Evolutionary conservation across 1,140 invertebrate genomes (phyloP), one percentile per base, ranked within the genome.

Genomic region (Notospermus geniculatus): DNA sequence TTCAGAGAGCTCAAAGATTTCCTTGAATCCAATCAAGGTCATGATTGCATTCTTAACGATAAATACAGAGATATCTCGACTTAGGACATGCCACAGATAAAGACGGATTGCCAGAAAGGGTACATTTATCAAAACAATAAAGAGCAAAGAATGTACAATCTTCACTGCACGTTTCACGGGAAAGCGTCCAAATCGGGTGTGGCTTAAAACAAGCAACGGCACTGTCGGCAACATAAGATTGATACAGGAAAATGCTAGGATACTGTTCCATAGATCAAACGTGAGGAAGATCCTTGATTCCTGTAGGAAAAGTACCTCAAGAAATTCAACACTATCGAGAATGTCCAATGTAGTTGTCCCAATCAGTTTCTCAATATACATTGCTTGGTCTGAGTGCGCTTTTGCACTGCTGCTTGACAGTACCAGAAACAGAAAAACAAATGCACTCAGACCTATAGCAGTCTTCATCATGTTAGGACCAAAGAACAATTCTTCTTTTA

Each of bases 201-300:
- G 72, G 63, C 82, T 84, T n/a, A 87, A 71, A 59, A 83, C 81
- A 63, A 86, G 82, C 7, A 87, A 68, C 9, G 84, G 80, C n/a
- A 87, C 60, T 1, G 83, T 77, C 23, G 86, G 86, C 28, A 87
- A 71, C 58, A 87, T 71, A 54, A 87, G 80, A 68, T 86, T 86
- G 27, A 86, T 66, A n/a, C 79, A 83, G 39, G 83, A 75, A 2
- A 87, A 74, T n/a, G 65, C 63, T 5, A 87, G 67, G 32, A 87
- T 81, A 9, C 77, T 66, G 46, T 81, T 74, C 62, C 82, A 75
- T 45, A 86, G 63, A 36, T 66, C 64, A 32, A 65, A 77, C 22
- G 80, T 70, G n/a, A 84, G 62, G 7, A 76, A 63, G 53, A 76
- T 60, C 23, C 68, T 60, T 17, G 73, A 69, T 25, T 72, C 69